These are phyloP conservation scores for Petaurus breviceps DNA, from an alignment of 2,113 vertebrate species.

Conservation along the genomic window DNA sequence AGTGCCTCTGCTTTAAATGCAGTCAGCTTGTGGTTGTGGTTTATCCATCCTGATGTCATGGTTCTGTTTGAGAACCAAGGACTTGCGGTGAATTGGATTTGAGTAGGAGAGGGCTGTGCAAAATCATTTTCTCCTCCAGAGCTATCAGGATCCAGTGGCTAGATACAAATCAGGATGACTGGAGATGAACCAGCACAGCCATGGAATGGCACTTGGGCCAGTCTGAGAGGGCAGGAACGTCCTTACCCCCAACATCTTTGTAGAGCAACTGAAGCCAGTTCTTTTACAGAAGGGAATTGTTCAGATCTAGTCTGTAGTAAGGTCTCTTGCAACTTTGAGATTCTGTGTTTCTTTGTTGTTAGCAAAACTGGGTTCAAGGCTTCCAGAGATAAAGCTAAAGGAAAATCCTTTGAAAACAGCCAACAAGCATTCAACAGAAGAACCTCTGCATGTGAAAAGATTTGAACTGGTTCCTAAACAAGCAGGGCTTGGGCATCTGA, in stretches of 20 bases:
- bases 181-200: background rate
- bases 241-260: background rate
- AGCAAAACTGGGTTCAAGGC: background rate
- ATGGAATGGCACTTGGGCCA: background rate
- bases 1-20: slow-evolving; percentile 16
- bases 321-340: background rate
- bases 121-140: too few relatives aligned
- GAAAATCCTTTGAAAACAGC: background rate
- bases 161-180: too few relatives aligned
- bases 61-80: too few relatives aligned
- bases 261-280: background rate
- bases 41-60: too few relatives aligned
- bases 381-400: slow-evolving; percentile 14
- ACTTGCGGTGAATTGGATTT: too few relatives aligned
- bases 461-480: background rate
- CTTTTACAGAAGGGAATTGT: background rate
- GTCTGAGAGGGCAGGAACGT: background rate
- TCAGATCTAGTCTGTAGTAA: background rate
- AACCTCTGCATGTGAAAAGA: background rate
- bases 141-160: too few relatives aligned
- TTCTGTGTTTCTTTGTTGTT: background rate
- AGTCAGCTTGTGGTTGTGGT: background rate
- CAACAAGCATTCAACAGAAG: background rate
- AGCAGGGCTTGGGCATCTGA: background rate
- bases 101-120: too few relatives aligned